Conservation (phyloP, 2,888 invertebrate genomes). For the Campopleginae sp. region DNA sequence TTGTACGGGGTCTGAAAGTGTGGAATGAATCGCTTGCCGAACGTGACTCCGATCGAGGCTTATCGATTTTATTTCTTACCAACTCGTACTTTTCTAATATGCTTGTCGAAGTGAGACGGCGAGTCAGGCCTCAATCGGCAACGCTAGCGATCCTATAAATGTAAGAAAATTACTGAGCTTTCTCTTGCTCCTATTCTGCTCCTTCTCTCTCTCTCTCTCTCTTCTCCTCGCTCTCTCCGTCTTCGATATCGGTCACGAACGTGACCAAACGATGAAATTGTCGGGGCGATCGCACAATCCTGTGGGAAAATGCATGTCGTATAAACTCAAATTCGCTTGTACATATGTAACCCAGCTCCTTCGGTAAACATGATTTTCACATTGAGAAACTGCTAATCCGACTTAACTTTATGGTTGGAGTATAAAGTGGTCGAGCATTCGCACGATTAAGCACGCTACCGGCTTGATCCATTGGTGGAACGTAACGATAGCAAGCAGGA, state of each 20-base stretch:
- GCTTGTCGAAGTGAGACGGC: constrained; percentile 5
- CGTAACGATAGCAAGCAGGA: not conserved
- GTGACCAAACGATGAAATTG: constrained; percentile 52
- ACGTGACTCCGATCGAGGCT: constrained; percentile 60
- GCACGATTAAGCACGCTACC: constrained; percentile 1
- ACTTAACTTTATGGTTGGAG: constrained; percentile 45
- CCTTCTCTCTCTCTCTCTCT: constrained; percentile 30
- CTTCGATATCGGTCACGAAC: constrained; percentile 30
- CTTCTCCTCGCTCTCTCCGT: constrained; percentile 19
- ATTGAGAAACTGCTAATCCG: constrained; percentile 49
- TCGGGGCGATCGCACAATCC: constrained; percentile 37
- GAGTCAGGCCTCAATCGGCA: constrained; percentile 13
- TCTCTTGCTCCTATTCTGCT: constrained; percentile 18
- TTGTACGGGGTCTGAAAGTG: constrained; percentile 56
- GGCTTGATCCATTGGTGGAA: constrained; percentile 21
- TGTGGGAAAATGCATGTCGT: constrained; percentile 20
- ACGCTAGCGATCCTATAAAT: constrained; percentile 20
- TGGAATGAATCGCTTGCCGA: constrained; percentile 55
- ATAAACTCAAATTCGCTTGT: constrained; percentile 35
- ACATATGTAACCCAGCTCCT: constrained; percentile 1
- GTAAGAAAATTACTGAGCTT: constrained; percentile 36
- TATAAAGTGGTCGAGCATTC: constrained; percentile 42
- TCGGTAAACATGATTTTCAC: constrained; percentile 13
- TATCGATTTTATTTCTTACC: constrained; percentile 60
- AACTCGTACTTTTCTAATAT: constrained; percentile 43